Base-by-base conservation (phyloP, 2,113 vertebrate genomes). In the Campylomormyrus numenius region DNA sequence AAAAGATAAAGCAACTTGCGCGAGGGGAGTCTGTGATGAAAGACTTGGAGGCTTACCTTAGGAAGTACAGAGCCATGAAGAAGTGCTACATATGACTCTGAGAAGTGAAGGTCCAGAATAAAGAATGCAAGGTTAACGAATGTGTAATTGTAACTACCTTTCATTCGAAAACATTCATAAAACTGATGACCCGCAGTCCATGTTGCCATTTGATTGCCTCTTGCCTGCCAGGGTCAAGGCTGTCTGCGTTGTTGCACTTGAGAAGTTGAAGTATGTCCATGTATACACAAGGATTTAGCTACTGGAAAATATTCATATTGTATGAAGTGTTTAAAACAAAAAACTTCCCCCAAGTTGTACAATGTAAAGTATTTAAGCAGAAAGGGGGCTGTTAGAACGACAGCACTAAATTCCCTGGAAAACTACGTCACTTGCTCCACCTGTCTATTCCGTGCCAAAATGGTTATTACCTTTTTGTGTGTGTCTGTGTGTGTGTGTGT, bases 21-120 rank as follows among this genome's bases (percentile, higher is more conserved):
- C 94, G 96, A 1, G 98, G 98, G 0, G 95, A 98, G 1, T 98
- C 97, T 94, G 98, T 99, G 62, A 97, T 98, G n/a, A 98, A 98
- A 93, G 98, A 99, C 88, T 92, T 99, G 80, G 97, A 99, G 93
- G 97, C 98, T 15, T 99, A 96, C 90, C 97, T 99, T 58, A 96
- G 97, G 89, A 99, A 99, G 92, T 99, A 99, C 92, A 95, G 98
- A 93, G 96, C 98, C 48, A 95, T 98, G 95, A 99, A 99, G 89
- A 97, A 97, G 90, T 96, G 97, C 31, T 99, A 99, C 92, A 46
- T 98, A 98, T 27, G 95, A 96, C 0, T 91, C 92, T 2, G 94
- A 96, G 10, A 48, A 94, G 31, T 94, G 35, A 83, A 5, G 66
- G 19, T 15, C 31, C 27, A 35, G 5, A 31, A 74, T 35, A 74